phyloP scores from a whole-genome alignment of 2,797 vertebrate species.

The Vultur gryphus region DNA sequence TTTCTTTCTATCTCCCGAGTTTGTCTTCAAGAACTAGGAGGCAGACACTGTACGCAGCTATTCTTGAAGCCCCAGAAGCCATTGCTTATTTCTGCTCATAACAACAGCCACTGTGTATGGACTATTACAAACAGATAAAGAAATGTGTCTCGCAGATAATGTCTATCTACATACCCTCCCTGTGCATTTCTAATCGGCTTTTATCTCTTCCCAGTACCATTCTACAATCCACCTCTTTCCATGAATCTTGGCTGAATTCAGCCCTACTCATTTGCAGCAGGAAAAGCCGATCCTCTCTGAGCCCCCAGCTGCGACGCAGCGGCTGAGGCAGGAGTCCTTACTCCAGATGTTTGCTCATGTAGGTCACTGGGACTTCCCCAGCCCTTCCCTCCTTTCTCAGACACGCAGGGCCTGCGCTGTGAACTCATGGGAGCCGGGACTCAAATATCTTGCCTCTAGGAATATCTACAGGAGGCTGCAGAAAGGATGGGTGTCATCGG shows the following conservation, averaged over 20 bases:
- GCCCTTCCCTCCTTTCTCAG: neutral
- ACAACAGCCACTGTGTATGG: neutral
- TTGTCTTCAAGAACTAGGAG: neutral
- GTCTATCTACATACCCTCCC: neutral
- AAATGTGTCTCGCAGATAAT: neutral
- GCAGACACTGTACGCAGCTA: neutral
- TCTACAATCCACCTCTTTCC: slow-evolving; percentile 22
- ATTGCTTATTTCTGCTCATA: neutral
- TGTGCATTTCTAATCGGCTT: neutral
- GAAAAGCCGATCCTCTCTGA: neutral
- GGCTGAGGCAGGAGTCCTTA: neutral
- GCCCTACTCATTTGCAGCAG: neutral
- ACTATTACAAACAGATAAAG: neutral
- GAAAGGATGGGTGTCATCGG: neutral
- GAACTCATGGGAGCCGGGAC: neutral
- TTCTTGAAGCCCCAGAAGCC: neutral
- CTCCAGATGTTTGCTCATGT: slow-evolving; percentile 17
- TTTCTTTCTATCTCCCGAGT: rapidly evolving
- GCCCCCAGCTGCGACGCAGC: neutral
- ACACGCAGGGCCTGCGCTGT: neutral
- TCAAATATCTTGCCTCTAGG: neutral
- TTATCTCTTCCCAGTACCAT: neutral
- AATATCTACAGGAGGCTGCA: neutral
- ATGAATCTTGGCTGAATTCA: neutral
- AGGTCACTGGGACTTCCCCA: slow-evolving; percentile 22